Evolutionary conservation across 2,888 invertebrate genomes (phyloP).

Genomic region (Pimpla rufipes): DNA sequence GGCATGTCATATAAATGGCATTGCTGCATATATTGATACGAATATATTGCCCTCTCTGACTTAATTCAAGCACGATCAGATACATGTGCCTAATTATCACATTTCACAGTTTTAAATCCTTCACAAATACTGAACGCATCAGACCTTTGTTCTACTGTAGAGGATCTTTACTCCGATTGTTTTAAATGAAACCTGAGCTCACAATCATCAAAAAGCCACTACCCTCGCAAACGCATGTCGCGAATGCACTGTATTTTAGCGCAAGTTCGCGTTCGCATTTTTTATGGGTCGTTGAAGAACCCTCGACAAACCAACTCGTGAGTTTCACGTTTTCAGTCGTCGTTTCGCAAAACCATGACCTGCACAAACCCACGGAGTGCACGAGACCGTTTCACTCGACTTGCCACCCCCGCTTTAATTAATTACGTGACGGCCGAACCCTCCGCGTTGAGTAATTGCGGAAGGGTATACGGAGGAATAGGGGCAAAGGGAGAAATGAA

Average conservation of each 20-base stretch:
- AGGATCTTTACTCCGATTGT: not conserved
- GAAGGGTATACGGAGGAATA: not conserved
- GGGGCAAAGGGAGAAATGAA: not conserved
- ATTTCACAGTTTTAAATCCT: slow-evolving; percentile 9
- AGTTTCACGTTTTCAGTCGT: slow-evolving; percentile 19
- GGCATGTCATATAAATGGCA: too few relatives aligned
- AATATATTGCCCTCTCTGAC: too few relatives aligned
- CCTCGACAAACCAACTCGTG: not conserved
- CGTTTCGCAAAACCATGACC: slow-evolving; percentile 30
- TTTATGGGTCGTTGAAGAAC: not conserved
- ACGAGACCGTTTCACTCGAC: slow-evolving; percentile 13
- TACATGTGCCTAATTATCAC: slow-evolving; percentile 21
- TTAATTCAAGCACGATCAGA: slow-evolving; percentile 27
- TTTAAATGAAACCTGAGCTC: not conserved
- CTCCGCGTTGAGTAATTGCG: slow-evolving; percentile 14
- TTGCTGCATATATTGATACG: too few relatives aligned
- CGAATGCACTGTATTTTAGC: not conserved
- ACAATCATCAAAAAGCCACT: not conserved
- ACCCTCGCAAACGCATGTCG: slow-evolving; percentile 5
- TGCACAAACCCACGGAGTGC: slow-evolving; percentile 15
- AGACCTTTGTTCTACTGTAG: not conserved
- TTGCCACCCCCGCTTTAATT: slow-evolving; percentile 38
- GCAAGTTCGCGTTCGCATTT: slow-evolving; percentile 10
- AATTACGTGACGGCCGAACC: slow-evolving; percentile 34
- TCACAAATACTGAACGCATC: slow-evolving; percentile 2